phyloP scores from a whole-genome alignment of 2,888 invertebrate genomes.

The Liodrosophila aerea region DNA sequence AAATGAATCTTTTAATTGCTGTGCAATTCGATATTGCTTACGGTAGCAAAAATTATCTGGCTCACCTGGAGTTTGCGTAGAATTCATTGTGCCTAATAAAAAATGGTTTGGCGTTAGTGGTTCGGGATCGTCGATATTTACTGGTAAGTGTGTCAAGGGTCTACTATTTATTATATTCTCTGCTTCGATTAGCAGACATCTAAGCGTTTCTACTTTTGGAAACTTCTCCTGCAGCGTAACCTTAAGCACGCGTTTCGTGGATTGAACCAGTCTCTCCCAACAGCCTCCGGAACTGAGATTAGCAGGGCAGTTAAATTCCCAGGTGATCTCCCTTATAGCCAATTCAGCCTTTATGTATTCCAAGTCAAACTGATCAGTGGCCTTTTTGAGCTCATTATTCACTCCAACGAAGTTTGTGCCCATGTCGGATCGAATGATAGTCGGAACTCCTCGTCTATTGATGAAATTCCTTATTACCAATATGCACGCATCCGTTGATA shows the following conservation, averaged over 20 bases:
- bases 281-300: background rate
- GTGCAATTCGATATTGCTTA: too few species aligned
- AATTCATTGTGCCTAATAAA: conserved; percentile 10
- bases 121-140: conserved; percentile 9
- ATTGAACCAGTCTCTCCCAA: background rate
- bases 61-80: background rate
- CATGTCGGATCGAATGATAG: conserved; percentile 1
- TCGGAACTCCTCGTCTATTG: conserved; percentile 6
- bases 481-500: conserved; percentile 39
- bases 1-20: too few species aligned
- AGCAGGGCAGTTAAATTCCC: background rate
- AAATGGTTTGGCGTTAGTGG: conserved; percentile 38
- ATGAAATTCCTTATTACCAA: conserved; percentile 35
- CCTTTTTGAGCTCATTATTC: too few species aligned
- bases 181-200: conserved; percentile 21
- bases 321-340: background rate
- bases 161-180: too few species aligned
- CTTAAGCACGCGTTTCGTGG: background rate
- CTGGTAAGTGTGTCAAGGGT: conserved; percentile 11
- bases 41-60: background rate
- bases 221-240: background rate
- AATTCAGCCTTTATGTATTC: too few species aligned
- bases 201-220: conserved; percentile 14
- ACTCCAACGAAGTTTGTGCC: too few species aligned
- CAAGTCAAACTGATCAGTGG: too few species aligned